Percentiles rank a stretch among this genome's conserved stretches.
Conservation (phyloP, 2,888 invertebrate species). For the Smittia aterrima region DNA sequence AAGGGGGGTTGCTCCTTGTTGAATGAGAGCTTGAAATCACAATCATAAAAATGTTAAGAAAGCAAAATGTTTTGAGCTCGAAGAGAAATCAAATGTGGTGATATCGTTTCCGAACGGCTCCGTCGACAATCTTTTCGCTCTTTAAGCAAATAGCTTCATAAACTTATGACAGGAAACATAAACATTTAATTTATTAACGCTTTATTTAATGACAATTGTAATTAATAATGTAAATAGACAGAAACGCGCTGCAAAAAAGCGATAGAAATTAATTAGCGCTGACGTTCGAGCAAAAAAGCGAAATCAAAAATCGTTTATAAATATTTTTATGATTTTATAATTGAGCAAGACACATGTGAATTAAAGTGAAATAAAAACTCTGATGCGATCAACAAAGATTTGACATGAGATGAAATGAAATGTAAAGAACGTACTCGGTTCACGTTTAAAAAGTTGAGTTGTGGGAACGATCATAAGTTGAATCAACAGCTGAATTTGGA, state of each 20-base stretch:
- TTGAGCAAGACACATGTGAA: not conserved
- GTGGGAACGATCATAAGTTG: too few relatives aligned
- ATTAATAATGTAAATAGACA: slow-evolving; percentile 33
- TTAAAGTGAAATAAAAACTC: too few relatives aligned
- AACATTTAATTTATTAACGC: slow-evolving; percentile 35
- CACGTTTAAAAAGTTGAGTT: not conserved
- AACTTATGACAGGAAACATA: slow-evolving; percentile 21
- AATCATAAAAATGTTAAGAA: not conserved
- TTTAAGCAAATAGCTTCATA: not conserved
- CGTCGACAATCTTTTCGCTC: not conserved
- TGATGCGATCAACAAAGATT: too few relatives aligned
- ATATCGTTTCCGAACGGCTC: too few relatives aligned
- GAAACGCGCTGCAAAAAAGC: not conserved
- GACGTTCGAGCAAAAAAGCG: not conserved
- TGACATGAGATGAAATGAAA: not conserved
- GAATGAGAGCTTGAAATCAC: not conserved
- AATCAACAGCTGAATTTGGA: too few relatives aligned
- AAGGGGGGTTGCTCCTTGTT: not conserved
- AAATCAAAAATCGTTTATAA: not conserved
- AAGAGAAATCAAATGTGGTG: not conserved
- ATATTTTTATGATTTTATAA: slow-evolving; percentile 3
- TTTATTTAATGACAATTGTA: slow-evolving; percentile 40
- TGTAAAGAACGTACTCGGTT: not conserved
- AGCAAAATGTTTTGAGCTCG: not conserved
- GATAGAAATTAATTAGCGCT: slow-evolving; percentile 1